Percentiles rank a stretch among this genome's conserved stretches.
Evolutionary conservation across 2,797 vertebrate species (phyloP).

Genomic region (Sebastes baramenuke): DNA sequence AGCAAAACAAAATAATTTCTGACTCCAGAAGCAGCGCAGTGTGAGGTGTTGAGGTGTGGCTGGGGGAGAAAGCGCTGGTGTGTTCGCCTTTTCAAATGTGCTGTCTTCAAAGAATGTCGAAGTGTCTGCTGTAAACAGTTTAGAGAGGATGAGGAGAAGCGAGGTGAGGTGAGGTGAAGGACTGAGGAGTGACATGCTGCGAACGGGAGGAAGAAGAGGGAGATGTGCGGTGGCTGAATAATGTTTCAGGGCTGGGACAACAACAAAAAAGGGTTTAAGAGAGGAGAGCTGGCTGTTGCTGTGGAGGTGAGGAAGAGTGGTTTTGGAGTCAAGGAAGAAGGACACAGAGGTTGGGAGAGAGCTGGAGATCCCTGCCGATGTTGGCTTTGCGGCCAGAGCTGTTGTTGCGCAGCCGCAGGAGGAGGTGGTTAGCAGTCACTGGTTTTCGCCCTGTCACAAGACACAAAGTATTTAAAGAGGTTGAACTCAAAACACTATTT

Average conservation of each 20-base stretch:
- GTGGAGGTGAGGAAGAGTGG: slow-evolving; percentile 41
- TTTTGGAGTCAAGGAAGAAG: slow-evolving; percentile 27
- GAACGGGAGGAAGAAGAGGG: neutral
- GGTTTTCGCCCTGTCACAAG: slow-evolving; percentile 77
- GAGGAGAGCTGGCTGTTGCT: neutral
- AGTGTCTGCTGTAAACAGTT: slow-evolving; percentile 81
- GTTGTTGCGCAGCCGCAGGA: slow-evolving; percentile 18
- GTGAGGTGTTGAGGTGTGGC: slow-evolving; percentile 20
- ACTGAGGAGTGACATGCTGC: neutral
- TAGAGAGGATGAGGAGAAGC: slow-evolving; percentile 14
- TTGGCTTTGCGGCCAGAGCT: slow-evolving; percentile 56
- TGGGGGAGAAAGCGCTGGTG: slow-evolving; percentile 64
- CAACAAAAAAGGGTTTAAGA: neutral
- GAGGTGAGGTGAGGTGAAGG: neutral
- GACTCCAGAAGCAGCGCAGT: slow-evolving; percentile 42
- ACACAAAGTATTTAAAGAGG: slow-evolving; percentile 41
- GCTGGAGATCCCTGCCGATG: slow-evolving; percentile 78
- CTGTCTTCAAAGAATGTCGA: slow-evolving; percentile 68
- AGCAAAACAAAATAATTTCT: slow-evolving; percentile 9
- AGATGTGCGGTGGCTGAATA: neutral
- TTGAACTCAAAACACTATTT: neutral
- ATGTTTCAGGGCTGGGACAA: slow-evolving; percentile 10
- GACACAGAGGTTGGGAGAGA: slow-evolving; percentile 32
- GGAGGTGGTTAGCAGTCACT: slow-evolving; percentile 76
- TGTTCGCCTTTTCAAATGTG: slow-evolving; percentile 50